Evolutionary conservation across 1,140 invertebrate species (phyloP), one percentile per base, ranked within the genome.

Genomic region (Zeugodacus cucurbitae): DNA sequence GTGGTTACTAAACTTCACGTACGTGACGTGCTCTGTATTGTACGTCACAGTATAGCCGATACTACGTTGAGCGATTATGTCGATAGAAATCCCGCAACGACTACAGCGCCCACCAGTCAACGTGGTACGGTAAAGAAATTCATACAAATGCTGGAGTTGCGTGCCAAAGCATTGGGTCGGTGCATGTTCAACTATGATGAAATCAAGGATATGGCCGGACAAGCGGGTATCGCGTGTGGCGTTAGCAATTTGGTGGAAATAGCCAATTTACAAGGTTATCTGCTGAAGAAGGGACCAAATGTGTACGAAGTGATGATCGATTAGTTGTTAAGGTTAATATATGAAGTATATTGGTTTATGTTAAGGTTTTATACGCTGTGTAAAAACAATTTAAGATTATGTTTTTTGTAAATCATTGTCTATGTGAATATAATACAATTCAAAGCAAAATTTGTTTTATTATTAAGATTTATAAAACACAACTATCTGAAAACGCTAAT

Each of bases 201-300:
- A 93, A 89, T 95, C 10, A 94, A 94, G 88, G 94, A 95, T 89
- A 96, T 99, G 91, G 96, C 96, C 90, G 94, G 96, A 89, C 94
- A 97, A 5, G 95, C 96, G 6, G 93, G 95, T 64, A 94, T 96
- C n/a, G 94, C 94, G 14, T 95, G 96, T 22, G 94, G 98, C 87
- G 90, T 95, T 1, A 94, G 95, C 22, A 93, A 95, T 89, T 95
- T 98, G 74, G 94, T 99, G 59, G 95, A 95, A 74, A 95, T 96
- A 82, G 94, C 98, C 88, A 98, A 99, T 91, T 95, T 96, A 90
- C 96, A 98, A 93, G 97, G 97, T 44, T 96, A 96, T 94, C 94
- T 99, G 86, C 94, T 99, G 88, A 96, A 98, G 91, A 98, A 97
- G 94, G 96, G 96, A 17, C 94, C 95, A n/a, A 96, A 97, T 93